These are phyloP conservation scores for Lepidothrix coronata DNA, from an alignment of 2,113 vertebrate species.

Conservation along the genomic window DNA sequence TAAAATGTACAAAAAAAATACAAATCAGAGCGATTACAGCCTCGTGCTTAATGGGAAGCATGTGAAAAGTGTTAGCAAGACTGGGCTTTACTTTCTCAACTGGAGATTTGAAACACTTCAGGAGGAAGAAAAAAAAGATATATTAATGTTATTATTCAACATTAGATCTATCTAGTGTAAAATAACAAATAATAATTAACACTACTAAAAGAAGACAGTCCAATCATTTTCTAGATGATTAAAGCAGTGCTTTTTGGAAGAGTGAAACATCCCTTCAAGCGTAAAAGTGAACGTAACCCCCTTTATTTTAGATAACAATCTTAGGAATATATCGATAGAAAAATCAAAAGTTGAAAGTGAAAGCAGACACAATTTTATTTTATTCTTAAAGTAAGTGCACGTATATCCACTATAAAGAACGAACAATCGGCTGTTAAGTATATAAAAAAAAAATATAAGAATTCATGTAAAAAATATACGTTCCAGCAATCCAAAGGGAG, in stretches of 20 bases:
- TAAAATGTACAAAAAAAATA: neutral
- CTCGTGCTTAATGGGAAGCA: neutral
- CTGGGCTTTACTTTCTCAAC: neutral
- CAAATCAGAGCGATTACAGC: neutral
- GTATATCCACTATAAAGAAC: neutral
- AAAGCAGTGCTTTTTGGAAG: neutral
- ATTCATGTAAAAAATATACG: accelerated
- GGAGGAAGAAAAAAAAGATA: neutral
- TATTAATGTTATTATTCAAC: neutral
- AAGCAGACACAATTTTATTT: neutral
- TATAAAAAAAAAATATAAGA: no score
- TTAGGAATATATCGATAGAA: neutral
- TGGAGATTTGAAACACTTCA: neutral
- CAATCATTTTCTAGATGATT: neutral
- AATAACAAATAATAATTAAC: neutral
- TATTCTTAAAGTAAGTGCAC: neutral
- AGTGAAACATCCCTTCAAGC: neutral
- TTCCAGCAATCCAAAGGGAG: accelerated
- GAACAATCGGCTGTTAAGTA: neutral
- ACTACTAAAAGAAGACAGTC: neutral
- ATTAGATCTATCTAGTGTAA: neutral
- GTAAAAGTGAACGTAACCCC: neutral
- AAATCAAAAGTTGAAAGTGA: neutral
- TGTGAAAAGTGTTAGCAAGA: neutral
- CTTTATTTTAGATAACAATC: neutral